Evolutionary conservation across 2,888 invertebrate genomes (phyloP).

Genomic region (Tuberolachnus salignus): DNA sequence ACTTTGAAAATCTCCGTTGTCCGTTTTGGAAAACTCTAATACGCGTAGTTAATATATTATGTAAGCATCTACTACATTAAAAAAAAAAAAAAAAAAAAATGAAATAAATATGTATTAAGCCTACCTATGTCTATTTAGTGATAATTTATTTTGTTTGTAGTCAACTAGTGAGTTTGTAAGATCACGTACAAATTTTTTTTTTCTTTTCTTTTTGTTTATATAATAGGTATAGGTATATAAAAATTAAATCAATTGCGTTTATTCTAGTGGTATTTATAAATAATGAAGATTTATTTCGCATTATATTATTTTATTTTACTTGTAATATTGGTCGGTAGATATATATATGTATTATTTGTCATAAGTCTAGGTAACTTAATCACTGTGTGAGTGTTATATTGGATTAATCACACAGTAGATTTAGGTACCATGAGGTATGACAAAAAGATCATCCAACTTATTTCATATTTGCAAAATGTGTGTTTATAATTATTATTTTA

Average conservation of each 20-base stretch:
- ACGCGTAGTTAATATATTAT: too few relatives aligned
- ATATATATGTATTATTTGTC: neutral
- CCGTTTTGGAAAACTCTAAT: too few relatives aligned
- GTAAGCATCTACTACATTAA: too few relatives aligned
- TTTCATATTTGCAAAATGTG: too few relatives aligned
- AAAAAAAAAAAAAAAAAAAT: too few relatives aligned
- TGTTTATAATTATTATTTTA: neutral
- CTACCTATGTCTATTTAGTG: too few relatives aligned
- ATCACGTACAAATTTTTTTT: neutral
- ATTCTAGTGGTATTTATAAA: neutral
- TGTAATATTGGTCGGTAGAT: neutral
- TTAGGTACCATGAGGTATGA: constrained; percentile 28
- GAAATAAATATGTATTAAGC: neutral
- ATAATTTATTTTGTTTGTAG: neutral
- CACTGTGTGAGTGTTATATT: constrained; percentile 30
- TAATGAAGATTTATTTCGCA: neutral
- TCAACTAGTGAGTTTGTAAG: neutral
- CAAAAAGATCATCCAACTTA: neutral
- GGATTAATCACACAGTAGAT: constrained; percentile 26
- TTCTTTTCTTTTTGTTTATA: too few relatives aligned
- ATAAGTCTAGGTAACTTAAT: constrained; percentile 41
- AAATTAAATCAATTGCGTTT: too few relatives aligned
- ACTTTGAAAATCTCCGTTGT: constrained; percentile 21
- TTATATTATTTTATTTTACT: neutral
- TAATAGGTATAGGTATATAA: too few relatives aligned